Percentiles rank a stretch among this genome's conserved stretches.
phyloP scores from a whole-genome alignment of 2,888 invertebrate species.

The Hirudinaria manillensis region DNA sequence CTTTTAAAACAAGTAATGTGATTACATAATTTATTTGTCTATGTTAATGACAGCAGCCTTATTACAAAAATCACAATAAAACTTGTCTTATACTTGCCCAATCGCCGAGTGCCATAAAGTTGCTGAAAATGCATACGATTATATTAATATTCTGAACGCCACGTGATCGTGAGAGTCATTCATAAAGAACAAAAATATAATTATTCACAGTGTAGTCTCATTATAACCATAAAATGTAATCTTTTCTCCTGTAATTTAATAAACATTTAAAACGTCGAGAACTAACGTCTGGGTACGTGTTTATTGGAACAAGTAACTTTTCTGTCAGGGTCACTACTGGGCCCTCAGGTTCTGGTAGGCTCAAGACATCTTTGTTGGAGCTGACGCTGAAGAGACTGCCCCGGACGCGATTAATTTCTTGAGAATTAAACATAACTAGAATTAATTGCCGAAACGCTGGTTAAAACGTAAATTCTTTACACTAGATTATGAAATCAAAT shows the following conservation, averaged over 20 bases:
- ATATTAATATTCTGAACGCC: not conserved
- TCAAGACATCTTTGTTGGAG: constrained; percentile 68
- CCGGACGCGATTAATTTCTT: constrained; percentile 80
- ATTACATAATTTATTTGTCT: constrained; percentile 3
- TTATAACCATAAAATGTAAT: not conserved
- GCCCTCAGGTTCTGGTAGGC: constrained; percentile 42
- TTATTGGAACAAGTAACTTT: constrained; percentile 97
- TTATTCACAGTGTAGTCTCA: not conserved
- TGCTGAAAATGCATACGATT: constrained; percentile 1
- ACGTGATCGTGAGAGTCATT: not conserved
- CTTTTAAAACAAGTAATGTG: not conserved
- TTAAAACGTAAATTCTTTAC: not conserved
- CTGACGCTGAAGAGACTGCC: constrained; percentile 96
- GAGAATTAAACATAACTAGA: constrained; percentile 29
- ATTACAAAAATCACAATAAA: constrained; percentile 1
- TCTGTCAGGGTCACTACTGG: constrained; percentile 85
- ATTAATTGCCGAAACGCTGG: not conserved
- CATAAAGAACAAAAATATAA: not conserved
- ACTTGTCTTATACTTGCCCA: not conserved
- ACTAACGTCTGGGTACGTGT: constrained; percentile 84
- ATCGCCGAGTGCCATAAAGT: constrained; percentile 1
- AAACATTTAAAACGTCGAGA: not conserved
- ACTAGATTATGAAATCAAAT: not conserved
- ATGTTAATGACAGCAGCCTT: constrained; percentile 9
- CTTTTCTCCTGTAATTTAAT: not conserved